Conservation (phyloP, 35 echinoderm and acorn worm species). For the Anneissia japonica region DNA sequence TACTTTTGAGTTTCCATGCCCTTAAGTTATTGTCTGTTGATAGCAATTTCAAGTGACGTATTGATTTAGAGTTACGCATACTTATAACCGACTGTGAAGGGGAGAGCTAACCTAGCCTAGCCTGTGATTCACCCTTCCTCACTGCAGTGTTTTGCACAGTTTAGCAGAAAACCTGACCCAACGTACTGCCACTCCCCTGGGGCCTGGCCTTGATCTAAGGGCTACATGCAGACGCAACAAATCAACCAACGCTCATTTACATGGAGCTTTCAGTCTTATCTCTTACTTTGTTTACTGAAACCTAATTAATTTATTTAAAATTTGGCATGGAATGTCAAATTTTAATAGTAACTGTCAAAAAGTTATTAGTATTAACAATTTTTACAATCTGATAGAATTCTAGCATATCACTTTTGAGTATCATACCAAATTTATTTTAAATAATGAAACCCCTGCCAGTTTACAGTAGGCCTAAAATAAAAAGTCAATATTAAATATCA, state of each 20-base stretch:
- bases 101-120: neutral
- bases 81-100: neutral
- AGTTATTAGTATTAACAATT: neutral
- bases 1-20: too few relatives aligned
- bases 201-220: neutral
- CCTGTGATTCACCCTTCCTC: neutral
- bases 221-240: neutral
- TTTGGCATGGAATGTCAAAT: neutral
- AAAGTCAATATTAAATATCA: too few relatives aligned
- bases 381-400: neutral
- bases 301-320: neutral
- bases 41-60: neutral
- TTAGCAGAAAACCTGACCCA: neutral
- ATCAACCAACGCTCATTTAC: neutral
- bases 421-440: too few relatives aligned
- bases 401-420: too few relatives aligned
- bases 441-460: too few relatives aligned
- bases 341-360: neutral
- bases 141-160: neutral
- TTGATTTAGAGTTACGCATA: neutral
- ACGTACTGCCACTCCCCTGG: neutral
- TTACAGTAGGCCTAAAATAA: too few relatives aligned
- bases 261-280: neutral
- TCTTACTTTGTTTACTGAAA: neutral
- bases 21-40: too few relatives aligned